Evolutionary conservation across 2,113 vertebrate genomes (phyloP), one percentile per base, ranked within the genome.

Genomic region (Ceyx cyanopectus): DNA sequence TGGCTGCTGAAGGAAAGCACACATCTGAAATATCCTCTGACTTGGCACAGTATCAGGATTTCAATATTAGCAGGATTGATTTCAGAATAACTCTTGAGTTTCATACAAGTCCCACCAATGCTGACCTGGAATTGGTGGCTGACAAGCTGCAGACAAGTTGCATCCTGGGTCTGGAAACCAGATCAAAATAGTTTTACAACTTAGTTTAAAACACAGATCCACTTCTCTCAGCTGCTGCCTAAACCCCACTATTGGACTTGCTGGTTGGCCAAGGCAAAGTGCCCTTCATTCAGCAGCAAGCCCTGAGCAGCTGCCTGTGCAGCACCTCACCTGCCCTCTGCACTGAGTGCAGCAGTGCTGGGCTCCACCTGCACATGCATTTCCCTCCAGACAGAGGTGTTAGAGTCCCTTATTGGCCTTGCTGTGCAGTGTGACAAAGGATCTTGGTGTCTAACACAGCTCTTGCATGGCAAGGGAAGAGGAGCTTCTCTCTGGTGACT

Each of bases 301-400:
- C 43, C 26, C 32, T 0, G 9, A 16, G 54, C 2, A 0, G 12
- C 22, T 4, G 10, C 34, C 32, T 6, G 9, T 2, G 30, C 90
- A 29, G 58, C 51, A 5, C 37, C 82, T 67, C 12, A 5, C 8
- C 34, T 8, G 37, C 56, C 63, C 7, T 24, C 8, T 1, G 48
- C 40, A 7, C 16, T 12, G 37, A 68, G 8, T 45, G 21, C 46
- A 21, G 1, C 51, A n/a, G 62, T 3, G 79, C 62, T 51, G 19
- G 34, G 21, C 53, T 26, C 46, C 27, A 2, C 9, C 2, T 16
- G 60, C 34, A 4, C 12, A 0, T 2, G 56, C 50, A 7, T 43
- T 58, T 30, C 30, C 3, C 41, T 29, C 26, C 4, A 13, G 37
- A 4, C 12, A 29, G 2, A 0, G 0, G 5, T 21, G 3, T 3